Evolutionary conservation across 2,888 invertebrate species (phyloP).

Genomic region (Epistrophe grossulariae): DNA sequence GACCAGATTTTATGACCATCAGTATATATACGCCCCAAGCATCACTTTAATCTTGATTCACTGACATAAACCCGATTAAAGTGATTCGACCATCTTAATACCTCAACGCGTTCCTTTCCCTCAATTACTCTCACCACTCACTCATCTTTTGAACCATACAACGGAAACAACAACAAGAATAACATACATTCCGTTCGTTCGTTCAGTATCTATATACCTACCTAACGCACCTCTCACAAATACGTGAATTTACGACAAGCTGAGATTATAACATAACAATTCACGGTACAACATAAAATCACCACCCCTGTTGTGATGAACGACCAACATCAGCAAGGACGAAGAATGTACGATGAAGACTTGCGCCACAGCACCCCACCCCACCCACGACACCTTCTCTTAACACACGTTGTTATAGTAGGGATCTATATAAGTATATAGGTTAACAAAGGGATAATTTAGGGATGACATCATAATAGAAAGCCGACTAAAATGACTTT

Average conservation of each 20-base stretch:
- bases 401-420: background rate
- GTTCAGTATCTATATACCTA: background rate
- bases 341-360: background rate
- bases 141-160: constrained; percentile 19
- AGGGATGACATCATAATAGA: constrained; percentile 73
- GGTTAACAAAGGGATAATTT: constrained; percentile 76
- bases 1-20: constrained; percentile 62
- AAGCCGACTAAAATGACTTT: constrained; percentile 67
- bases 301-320: constrained; percentile 52
- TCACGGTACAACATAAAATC: constrained; percentile 74
- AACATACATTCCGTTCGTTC: constrained; percentile 2
- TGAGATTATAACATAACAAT: constrained; percentile 75
- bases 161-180: constrained; percentile 12
- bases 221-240: constrained; percentile 56
- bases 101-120: constrained; percentile 54
- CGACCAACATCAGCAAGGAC: constrained; percentile 30
- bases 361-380: constrained; percentile 8
- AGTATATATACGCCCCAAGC: constrained; percentile 55
- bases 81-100: constrained; percentile 49
- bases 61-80: constrained; percentile 72
- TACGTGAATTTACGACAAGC: constrained; percentile 72
- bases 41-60: constrained; percentile 74
- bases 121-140: constrained; percentile 54
- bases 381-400: background rate
- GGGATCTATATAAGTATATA: background rate